Evolutionary conservation across 1,140 invertebrate species (phyloP).

Genomic region (Campodea augens): DNA sequence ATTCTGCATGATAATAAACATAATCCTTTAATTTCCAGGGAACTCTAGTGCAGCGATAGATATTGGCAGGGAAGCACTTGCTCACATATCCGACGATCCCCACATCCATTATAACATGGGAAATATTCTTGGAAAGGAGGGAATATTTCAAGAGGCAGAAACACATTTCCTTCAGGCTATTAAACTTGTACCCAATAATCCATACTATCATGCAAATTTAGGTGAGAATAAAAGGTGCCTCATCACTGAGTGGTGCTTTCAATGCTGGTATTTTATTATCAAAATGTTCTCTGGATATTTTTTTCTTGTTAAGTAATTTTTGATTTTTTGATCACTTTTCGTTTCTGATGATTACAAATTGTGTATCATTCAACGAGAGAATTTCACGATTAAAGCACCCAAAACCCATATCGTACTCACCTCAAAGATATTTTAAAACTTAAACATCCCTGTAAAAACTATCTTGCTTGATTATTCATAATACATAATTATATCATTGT

Average conservation of each 20-base stretch:
- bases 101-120: conserved; percentile 68
- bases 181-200: conserved; percentile 38
- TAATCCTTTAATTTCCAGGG: conserved; percentile 28
- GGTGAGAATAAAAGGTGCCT: too few relatives aligned
- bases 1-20: background rate
- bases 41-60: conserved; percentile 43
- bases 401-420: too few relatives aligned
- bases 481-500: too few relatives aligned
- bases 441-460: too few relatives aligned
- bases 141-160: conserved; percentile 57
- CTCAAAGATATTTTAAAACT: too few relatives aligned
- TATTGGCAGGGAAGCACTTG: conserved; percentile 43
- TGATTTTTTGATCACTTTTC: conserved; percentile 1
- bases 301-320: background rate
- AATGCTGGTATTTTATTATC: background rate
- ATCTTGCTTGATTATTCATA: too few relatives aligned
- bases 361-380: too few relatives aligned
- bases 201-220: conserved; percentile 65
- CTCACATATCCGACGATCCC: conserved; percentile 44
- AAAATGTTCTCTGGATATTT: background rate
- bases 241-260: too few relatives aligned
- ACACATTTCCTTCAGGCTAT: conserved; percentile 57
- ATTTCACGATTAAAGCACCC: too few relatives aligned
- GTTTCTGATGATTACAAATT: too few relatives aligned
- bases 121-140: conserved; percentile 68